Evolutionary conservation across 2,113 vertebrate genomes (phyloP).

Genomic region (Psilopogon haemacephalus): DNA sequence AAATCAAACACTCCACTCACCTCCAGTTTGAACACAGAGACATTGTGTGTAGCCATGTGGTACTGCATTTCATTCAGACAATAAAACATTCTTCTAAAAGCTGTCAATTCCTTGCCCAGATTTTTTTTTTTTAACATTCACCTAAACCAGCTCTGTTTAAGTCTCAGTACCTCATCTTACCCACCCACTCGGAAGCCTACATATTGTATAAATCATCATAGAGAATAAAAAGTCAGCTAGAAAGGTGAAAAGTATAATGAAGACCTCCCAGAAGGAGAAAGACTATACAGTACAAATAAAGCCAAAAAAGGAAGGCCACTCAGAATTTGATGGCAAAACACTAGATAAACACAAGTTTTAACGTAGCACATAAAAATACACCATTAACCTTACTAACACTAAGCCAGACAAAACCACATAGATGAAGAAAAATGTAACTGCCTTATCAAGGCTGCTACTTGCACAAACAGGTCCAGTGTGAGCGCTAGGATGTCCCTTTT

Average conservation of each 20-base stretch:
- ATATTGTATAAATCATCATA: fast-evolving
- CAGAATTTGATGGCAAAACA: not conserved
- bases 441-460: not conserved
- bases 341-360: not conserved
- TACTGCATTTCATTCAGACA: not conserved
- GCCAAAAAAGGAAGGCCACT: not conserved
- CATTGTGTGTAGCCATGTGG: not conserved
- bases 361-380: not conserved
- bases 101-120: not conserved
- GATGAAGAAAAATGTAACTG: not conserved
- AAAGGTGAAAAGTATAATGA: not conserved
- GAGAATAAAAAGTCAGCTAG: not conserved
- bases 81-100: not conserved
- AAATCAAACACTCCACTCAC: not conserved
- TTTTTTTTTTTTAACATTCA: not conserved
- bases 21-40: not conserved
- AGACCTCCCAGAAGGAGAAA: not conserved
- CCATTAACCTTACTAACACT: not conserved
- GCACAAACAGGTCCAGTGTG: not conserved
- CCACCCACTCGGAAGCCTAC: not conserved
- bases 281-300: not conserved
- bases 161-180: not conserved
- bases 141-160: not conserved
- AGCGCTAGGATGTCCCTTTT: not conserved
- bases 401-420: not conserved